phyloP scores from a whole-genome alignment of 2,113 vertebrate species.

The Oenanthe melanoleuca region DNA sequence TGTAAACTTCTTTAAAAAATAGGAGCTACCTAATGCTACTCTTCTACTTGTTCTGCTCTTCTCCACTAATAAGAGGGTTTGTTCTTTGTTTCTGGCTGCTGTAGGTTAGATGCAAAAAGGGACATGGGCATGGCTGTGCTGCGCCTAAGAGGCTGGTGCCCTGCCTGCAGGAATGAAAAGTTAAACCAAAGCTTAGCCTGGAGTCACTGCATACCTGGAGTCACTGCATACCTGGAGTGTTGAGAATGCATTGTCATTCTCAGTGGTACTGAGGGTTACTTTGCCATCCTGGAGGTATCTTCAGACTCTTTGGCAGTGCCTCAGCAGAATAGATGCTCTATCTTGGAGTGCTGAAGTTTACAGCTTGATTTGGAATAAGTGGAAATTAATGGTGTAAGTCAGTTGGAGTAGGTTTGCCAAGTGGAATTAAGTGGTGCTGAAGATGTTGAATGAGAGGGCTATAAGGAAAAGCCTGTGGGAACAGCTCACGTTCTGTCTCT shows the following conservation, averaged over 20 bases:
- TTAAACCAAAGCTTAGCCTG: not conserved
- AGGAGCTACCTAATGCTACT: not conserved
- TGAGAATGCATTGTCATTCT: not conserved
- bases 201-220: not conserved
- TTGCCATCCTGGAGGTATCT: not conserved
- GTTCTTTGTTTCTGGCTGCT: not conserved
- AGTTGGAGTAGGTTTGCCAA: not conserved
- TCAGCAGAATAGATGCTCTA: not conserved
- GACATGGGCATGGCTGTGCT: not conserved
- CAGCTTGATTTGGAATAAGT: not conserved
- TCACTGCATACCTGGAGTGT: not conserved
- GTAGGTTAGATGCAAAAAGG: not conserved
- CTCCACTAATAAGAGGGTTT: not conserved
- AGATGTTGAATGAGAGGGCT: not conserved
- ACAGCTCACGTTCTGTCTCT: not conserved
- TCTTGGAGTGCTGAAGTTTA: not conserved
- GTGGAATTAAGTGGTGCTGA: not conserved
- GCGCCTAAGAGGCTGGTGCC: not conserved
- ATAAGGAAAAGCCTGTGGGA: not conserved
- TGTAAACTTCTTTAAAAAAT: not conserved
- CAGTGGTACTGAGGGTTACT: not conserved
- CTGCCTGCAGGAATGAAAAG: not conserved
- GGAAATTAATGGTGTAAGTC: not conserved
- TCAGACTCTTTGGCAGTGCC: not conserved
- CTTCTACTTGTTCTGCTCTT: not conserved